phyloP scores from a whole-genome alignment of 2,797 vertebrate species.

The Lophotriccus pileatus region DNA sequence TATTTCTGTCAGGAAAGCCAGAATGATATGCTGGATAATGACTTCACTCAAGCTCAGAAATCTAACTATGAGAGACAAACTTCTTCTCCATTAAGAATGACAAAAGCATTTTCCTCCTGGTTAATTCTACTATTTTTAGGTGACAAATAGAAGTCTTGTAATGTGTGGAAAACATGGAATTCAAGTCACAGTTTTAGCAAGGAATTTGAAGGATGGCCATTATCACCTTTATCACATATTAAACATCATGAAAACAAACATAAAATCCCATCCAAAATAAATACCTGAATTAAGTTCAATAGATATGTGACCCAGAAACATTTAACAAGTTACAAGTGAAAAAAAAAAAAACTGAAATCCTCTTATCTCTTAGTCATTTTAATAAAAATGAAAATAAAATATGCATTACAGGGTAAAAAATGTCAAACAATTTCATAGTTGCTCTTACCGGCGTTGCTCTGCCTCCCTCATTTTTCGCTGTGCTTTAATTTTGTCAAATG shows the following conservation, averaged over 20 bases:
- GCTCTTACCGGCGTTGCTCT: slow-evolving; percentile 85
- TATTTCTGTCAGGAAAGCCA: not conserved
- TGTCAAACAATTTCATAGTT: rapidly evolving
- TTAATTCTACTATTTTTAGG: not conserved
- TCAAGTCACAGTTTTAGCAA: not conserved
- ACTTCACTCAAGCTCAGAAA: not conserved
- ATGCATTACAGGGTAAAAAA: not conserved
- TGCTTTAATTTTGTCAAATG: slow-evolving; percentile 93
- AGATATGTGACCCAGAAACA: not conserved
- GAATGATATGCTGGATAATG: not conserved
- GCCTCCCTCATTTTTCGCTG: slow-evolving; percentile 90
- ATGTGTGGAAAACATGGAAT: not conserved
- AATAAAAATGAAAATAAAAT: not conserved
- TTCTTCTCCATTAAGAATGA: not conserved
- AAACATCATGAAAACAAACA: not conserved
- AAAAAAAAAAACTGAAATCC: not conserved
- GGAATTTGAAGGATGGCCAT: not conserved
- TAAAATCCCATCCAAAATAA: not conserved
- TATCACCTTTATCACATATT: not conserved
- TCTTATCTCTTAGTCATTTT: not conserved
- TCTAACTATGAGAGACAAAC: not conserved
- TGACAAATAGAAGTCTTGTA: not conserved
- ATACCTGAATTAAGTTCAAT: not conserved
- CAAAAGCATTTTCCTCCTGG: not conserved
- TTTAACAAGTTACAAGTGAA: not conserved